Evolutionary conservation across 2,113 vertebrate species (phyloP).

Genomic region (Delphinus delphis): DNA sequence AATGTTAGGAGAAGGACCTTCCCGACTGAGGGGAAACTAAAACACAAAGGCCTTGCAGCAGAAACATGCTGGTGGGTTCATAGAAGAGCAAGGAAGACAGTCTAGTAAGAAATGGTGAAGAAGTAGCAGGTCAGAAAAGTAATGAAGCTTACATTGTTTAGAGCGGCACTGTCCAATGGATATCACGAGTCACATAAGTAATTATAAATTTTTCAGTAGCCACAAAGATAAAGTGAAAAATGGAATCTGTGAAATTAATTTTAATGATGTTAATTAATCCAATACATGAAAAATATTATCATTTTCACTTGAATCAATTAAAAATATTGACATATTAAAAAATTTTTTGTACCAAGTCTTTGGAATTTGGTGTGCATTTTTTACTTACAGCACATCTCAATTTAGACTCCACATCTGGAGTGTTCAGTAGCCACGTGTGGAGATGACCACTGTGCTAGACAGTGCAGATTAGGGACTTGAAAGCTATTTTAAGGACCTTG

Average conservation of each 20-base stretch:
- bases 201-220: neutral
- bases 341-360: neutral
- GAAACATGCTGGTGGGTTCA: rapidly evolving
- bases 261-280: neutral
- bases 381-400: neutral
- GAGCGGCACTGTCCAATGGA: neutral
- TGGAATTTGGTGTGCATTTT: neutral
- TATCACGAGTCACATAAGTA: neutral
- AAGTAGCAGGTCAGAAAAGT: neutral
- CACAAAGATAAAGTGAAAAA: neutral
- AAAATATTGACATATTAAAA: neutral
- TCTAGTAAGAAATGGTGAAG: neutral
- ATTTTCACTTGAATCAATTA: neutral
- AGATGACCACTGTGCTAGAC: neutral
- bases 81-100: neutral
- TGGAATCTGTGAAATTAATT: neutral
- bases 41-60: neutral
- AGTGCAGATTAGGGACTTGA: neutral
- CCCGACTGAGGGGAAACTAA: neutral
- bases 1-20: neutral
- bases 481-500: neutral
- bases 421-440: neutral
- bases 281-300: neutral
- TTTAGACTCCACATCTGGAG: neutral
- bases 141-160: neutral